phyloP scores from a whole-genome alignment of 2,888 invertebrate genomes.

The Peribatodes rhomboidaria region DNA sequence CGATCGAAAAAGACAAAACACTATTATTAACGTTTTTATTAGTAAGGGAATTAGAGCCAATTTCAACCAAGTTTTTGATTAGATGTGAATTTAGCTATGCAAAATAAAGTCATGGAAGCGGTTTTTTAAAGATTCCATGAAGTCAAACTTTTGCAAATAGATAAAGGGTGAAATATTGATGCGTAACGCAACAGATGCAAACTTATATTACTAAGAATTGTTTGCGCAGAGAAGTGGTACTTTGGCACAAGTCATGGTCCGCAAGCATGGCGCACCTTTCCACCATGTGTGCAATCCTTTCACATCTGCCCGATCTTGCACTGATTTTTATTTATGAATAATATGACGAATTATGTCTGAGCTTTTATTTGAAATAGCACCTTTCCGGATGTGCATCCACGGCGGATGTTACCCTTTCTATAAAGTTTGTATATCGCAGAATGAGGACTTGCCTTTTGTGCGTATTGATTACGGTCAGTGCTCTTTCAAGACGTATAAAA shows the following conservation, averaged over 20 bases:
- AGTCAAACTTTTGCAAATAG: not conserved
- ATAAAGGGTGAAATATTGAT: slow-evolving; percentile 50
- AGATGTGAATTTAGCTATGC: too few relatives aligned
- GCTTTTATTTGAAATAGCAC: slow-evolving; percentile 80
- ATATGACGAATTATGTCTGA: slow-evolving; percentile 84
- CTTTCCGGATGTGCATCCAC: slow-evolving; percentile 82
- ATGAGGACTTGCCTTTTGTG: slow-evolving; percentile 41
- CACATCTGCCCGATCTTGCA: slow-evolving; percentile 73
- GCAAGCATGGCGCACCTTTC: slow-evolving; percentile 73
- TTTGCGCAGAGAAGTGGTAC: slow-evolving; percentile 67
- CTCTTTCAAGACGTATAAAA: not conserved
- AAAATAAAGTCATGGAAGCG: too few relatives aligned
- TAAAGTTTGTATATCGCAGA: slow-evolving; percentile 63
- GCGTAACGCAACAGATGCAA: slow-evolving; percentile 67
- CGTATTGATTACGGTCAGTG: slow-evolving; percentile 37
- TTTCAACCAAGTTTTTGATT: too few relatives aligned
- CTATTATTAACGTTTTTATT: not conserved
- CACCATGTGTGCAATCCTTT: slow-evolving; percentile 84
- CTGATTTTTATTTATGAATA: slow-evolving; percentile 85
- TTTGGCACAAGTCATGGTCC: slow-evolving; percentile 78
- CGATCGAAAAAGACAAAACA: too few relatives aligned
- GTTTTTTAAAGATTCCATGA: not conserved
- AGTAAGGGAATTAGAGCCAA: not conserved
- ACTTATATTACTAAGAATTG: slow-evolving; percentile 60
- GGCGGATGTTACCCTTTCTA: slow-evolving; percentile 75